Evolutionary conservation across 2,113 vertebrate species (phyloP).

Genomic region (pig (Sus scrofa)): DNA sequence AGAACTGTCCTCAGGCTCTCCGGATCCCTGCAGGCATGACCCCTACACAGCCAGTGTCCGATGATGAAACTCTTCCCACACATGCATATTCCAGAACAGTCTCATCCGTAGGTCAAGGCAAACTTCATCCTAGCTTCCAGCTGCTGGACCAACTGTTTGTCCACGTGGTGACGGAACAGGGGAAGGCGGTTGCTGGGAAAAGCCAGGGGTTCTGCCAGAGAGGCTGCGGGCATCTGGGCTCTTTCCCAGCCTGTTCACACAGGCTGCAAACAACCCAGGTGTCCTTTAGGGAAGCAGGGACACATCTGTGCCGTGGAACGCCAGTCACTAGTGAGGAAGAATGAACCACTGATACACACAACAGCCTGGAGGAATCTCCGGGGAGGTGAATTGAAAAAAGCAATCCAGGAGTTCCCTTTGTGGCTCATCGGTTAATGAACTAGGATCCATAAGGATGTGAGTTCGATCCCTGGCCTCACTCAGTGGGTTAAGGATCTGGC

Average conservation of each 20-base stretch:
- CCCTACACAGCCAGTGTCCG: not conserved
- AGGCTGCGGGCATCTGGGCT: too few relatives aligned
- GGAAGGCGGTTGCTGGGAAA: too few relatives aligned
- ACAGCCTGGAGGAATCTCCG: not conserved
- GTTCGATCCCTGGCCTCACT: too few relatives aligned
- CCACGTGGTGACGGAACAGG: too few relatives aligned
- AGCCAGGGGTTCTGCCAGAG: too few relatives aligned
- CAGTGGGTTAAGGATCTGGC: too few relatives aligned
- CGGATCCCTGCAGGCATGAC: constrained; percentile 14
- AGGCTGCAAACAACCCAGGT: not conserved
- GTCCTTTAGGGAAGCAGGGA: not conserved
- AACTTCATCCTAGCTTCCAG: too few relatives aligned
- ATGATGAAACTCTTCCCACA: constrained; percentile 22
- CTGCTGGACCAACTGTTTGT: too few relatives aligned
- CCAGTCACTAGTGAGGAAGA: not conserved
- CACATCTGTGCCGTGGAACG: accelerated
- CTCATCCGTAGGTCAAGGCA: constrained; percentile 48
- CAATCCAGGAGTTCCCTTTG: too few relatives aligned
- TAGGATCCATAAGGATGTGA: too few relatives aligned
- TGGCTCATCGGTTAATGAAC: too few relatives aligned
- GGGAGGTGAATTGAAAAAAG: not conserved
- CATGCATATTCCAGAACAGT: not conserved
- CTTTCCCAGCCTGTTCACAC: not conserved
- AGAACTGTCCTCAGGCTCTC: constrained; percentile 58
- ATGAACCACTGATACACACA: accelerated